Evolutionary conservation across 2,888 invertebrate species (phyloP).

Genomic region (Trimorus sp.): DNA sequence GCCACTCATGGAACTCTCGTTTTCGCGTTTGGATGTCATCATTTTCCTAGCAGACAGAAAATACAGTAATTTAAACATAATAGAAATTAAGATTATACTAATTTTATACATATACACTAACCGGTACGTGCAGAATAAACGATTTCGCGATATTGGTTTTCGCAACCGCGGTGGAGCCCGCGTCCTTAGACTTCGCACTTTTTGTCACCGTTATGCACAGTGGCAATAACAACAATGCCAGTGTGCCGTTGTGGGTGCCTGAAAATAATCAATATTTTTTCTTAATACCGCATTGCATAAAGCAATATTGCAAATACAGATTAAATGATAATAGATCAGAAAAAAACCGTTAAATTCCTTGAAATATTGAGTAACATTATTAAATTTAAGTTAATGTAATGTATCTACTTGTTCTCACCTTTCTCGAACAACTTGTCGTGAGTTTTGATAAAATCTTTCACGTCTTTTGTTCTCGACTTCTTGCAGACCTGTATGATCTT

Average conservation of each 20-base stretch:
- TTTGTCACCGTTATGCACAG: constrained; percentile 7
- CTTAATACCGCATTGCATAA: too few species aligned
- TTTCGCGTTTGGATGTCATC: too few species aligned
- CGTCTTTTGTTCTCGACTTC: constrained; percentile 1
- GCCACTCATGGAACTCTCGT: too few species aligned
- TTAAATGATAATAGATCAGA: too few species aligned
- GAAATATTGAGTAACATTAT: too few species aligned
- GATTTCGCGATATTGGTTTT: neutral
- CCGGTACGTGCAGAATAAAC: neutral
- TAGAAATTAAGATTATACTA: too few species aligned
- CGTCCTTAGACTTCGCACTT: neutral
- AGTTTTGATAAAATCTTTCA: neutral
- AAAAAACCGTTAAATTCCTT: too few species aligned
- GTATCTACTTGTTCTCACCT: too few species aligned
- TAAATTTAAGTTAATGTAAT: too few species aligned
- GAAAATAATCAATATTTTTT: neutral
- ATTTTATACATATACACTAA: neutral
- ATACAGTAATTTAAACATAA: too few species aligned
- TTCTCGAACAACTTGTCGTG: neutral
- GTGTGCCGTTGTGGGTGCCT: neutral
- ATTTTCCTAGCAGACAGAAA: too few species aligned
- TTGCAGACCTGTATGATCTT: neutral
- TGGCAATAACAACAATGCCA: constrained; percentile 9
- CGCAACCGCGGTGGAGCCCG: neutral
- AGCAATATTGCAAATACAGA: too few species aligned